Conservation (phyloP, 2,797 vertebrate species). For the Lepus townsendii region DNA sequence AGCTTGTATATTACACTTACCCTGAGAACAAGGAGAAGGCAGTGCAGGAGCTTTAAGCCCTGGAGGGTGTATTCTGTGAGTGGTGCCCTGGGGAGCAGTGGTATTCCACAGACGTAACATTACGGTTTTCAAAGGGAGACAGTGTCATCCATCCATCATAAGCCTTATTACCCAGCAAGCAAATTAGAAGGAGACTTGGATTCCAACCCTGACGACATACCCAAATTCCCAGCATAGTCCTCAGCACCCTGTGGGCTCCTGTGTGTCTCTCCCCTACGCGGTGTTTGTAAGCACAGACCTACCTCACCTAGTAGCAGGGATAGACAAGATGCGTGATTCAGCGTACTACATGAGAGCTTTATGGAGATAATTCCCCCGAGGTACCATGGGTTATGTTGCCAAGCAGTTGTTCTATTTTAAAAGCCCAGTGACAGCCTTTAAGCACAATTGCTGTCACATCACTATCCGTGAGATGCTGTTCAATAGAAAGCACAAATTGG, state of each 20-base stretch:
- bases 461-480: neutral
- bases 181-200: neutral
- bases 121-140: neutral
- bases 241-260: neutral
- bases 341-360: neutral
- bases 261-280: fast-evolving
- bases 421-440: neutral
- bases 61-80: neutral
- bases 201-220: neutral
- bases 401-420: neutral
- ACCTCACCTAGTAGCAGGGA: too few species aligned
- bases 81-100: neutral
- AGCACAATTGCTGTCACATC: neutral
- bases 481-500: conserved; percentile 2
- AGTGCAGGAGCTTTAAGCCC: neutral
- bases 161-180: neutral
- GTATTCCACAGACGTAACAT: neutral
- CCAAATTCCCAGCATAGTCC: neutral
- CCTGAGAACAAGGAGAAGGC: neutral
- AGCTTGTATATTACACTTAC: neutral
- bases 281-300: neutral
- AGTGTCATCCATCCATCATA: neutral
- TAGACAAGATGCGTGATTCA: too few species aligned
- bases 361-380: conserved; percentile 30
- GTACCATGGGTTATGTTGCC: neutral